Evolutionary conservation across 2,113 vertebrate genomes (phyloP).

Genomic region (Cynocephalus volans): DNA sequence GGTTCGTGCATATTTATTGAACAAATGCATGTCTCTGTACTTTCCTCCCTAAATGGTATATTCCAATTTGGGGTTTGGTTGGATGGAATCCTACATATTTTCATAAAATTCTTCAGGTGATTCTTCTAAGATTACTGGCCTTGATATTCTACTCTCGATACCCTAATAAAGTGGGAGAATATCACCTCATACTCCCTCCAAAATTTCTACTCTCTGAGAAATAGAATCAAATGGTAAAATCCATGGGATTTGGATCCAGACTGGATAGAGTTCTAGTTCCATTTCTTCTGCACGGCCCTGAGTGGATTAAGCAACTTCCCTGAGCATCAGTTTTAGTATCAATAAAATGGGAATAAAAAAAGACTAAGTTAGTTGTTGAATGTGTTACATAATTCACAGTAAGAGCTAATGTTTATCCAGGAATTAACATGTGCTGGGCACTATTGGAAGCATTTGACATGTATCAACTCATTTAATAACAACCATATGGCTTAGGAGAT

Average conservation of each 20-base stretch:
- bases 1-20: not conserved
- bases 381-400: not conserved
- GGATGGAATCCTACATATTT: not conserved
- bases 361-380: not conserved
- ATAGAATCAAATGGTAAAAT: not conserved
- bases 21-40: not conserved
- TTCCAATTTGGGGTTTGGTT: not conserved
- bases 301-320: not conserved
- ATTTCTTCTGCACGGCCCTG: not conserved
- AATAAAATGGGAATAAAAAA: not conserved
- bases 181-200: not conserved
- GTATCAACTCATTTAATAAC: not conserved
- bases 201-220: not conserved
- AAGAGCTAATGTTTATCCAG: not conserved
- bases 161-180: not conserved
- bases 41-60: not conserved
- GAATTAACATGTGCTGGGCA: not conserved
- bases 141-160: not conserved
- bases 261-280: not conserved
- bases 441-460: not conserved
- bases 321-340: not conserved
- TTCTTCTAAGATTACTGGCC: not conserved
- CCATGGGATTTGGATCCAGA: not conserved
- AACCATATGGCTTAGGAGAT: not conserved
- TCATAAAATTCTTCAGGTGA: not conserved